Percentiles rank a stretch among this genome's conserved stretches.
Evolutionary conservation across 2,888 invertebrate genomes (phyloP).

Genomic region (Ochropleura plecta): DNA sequence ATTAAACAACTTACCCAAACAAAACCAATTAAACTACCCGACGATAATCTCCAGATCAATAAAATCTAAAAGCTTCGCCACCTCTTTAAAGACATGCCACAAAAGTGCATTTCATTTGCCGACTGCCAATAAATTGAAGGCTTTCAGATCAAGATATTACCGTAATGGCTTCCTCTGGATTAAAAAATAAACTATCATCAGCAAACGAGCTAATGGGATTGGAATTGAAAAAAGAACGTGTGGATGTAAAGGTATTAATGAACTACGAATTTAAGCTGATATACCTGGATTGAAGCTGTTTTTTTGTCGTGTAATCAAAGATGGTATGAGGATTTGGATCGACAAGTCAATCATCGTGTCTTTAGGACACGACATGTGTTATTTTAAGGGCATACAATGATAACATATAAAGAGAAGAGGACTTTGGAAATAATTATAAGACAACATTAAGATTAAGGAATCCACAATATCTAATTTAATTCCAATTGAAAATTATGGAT

Average conservation of each 20-base stretch:
- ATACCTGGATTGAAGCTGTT: background rate
- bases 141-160: constrained; percentile 80
- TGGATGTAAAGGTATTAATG: constrained; percentile 5
- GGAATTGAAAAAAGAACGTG: constrained; percentile 52
- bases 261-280: background rate
- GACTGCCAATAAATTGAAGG: constrained; percentile 76
- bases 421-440: too few relatives aligned
- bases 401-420: too few relatives aligned
- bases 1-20: background rate
- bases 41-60: background rate
- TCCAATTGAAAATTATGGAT: too few relatives aligned
- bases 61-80: background rate
- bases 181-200: constrained; percentile 68
- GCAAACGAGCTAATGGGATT: constrained; percentile 53
- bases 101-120: constrained; percentile 81
- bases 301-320: background rate
- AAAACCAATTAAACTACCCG: constrained; percentile 3
- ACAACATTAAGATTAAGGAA: too few relatives aligned
- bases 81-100: constrained; percentile 70
- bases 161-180: constrained; percentile 76
- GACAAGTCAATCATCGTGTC: too few relatives aligned
- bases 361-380: too few relatives aligned
- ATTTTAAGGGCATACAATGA: too few relatives aligned
- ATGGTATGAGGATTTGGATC: too few relatives aligned
- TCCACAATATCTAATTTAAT: too few relatives aligned